A percentile compares a stretch with the other conserved stretches of the same genome.
Conservation (phyloP, 1,140 invertebrate genomes). For the Cydia splendana region DNA sequence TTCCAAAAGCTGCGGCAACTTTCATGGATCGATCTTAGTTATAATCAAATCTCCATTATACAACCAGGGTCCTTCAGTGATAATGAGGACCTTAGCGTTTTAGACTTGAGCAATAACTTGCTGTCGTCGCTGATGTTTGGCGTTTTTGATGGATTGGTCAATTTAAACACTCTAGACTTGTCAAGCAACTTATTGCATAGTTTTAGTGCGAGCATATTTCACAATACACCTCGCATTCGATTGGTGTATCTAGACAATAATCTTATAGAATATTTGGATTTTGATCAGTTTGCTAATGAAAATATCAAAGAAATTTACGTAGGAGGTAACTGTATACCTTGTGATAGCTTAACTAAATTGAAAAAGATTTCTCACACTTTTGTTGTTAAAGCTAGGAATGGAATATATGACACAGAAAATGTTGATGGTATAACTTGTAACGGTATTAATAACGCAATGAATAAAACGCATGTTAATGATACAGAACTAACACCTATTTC, state of each 20-base stretch:
- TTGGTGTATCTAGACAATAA: constrained; percentile 4
- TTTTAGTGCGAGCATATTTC: constrained; percentile 20
- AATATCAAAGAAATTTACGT: constrained; percentile 6
- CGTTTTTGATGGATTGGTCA: neutral
- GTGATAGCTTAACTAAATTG: constrained; percentile 11
- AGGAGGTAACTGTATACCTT: constrained; percentile 9
- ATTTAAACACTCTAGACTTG: neutral
- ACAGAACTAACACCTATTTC: neutral
- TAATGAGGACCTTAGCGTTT: neutral
- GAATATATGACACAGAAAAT: constrained; percentile 3
- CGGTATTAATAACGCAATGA: neutral
- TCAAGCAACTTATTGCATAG: constrained; percentile 8
- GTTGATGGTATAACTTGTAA: constrained; percentile 19
- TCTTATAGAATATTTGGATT: constrained; percentile 6
- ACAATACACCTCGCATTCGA: neutral
- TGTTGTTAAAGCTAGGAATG: neutral
- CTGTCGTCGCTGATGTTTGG: neutral
- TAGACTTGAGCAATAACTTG: constrained; percentile 2
- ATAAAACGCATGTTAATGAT: neutral
- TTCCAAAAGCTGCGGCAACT: constrained; percentile 20
- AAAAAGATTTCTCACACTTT: neutral
- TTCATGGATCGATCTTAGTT: constrained; percentile 13
- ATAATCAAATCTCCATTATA: constrained; percentile 17
- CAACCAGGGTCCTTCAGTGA: constrained; percentile 22
- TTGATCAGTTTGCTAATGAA: neutral